A percentile compares a stretch with the other conserved stretches of the same genome.
Conservation (phyloP, 2,888 invertebrate species). For the Ariolimax columbianus region DNA sequence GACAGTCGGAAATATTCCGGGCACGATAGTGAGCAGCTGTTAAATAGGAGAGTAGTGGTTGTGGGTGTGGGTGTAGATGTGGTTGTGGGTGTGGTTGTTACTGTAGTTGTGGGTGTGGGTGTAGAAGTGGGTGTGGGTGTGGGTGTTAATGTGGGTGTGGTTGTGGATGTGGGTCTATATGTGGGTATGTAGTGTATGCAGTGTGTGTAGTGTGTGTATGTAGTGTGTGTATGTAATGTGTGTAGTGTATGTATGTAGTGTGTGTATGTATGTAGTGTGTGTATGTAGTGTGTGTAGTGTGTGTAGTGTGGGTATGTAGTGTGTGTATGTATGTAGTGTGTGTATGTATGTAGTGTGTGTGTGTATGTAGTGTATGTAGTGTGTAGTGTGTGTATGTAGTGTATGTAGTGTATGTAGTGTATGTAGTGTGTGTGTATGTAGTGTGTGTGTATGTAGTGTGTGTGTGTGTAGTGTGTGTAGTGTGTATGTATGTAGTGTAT, state of each 20-base stretch:
- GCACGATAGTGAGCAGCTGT: conserved; percentile 60
- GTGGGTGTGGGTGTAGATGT: background rate
- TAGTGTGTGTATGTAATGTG: background rate
- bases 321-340: no score
- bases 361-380: no score
- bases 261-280: no score
- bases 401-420: no score
- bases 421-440: no score
- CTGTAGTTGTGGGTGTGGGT: background rate
- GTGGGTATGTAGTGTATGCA: background rate
- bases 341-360: no score
- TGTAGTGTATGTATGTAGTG: background rate
- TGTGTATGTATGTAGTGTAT: no score
- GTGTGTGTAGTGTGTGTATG: background rate
- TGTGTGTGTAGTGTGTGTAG: no score
- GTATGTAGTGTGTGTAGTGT: no score
- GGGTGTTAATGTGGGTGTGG: background rate
- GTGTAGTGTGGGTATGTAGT: no score
- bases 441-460: no score
- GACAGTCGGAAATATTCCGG: conserved; percentile 60
- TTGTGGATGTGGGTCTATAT: background rate
- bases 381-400: no score
- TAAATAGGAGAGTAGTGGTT: conserved; percentile 18
- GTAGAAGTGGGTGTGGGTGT: background rate
- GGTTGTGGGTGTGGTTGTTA: background rate